Evolutionary conservation across 2,113 vertebrate species (phyloP).

Genomic region (Rhea americana): DNA sequence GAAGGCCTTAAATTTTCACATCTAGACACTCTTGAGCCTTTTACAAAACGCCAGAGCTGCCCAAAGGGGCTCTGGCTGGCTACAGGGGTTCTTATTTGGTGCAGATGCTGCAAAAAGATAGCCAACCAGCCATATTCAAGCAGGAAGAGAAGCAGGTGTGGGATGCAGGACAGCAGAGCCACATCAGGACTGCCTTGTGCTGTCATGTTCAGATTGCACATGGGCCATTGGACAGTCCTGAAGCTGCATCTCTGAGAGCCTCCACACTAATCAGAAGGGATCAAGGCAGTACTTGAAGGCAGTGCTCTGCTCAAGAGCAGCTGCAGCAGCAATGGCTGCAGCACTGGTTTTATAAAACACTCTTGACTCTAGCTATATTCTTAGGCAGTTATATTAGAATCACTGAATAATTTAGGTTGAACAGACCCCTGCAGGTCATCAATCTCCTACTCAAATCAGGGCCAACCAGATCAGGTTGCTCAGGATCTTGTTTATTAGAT

Average conservation of each 20-base stretch:
- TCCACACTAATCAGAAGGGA: not conserved
- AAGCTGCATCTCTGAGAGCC: not conserved
- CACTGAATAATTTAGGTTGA: not conserved
- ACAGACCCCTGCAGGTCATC: not conserved
- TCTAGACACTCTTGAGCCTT: not conserved
- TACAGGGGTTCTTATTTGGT: not conserved
- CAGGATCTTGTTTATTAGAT: not conserved
- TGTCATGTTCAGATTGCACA: not conserved
- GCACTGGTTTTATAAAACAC: not conserved
- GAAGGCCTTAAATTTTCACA: not conserved
- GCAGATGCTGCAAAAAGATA: not conserved
- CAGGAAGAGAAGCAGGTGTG: not conserved
- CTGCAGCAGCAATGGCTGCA: not conserved
- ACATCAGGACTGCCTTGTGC: not conserved
- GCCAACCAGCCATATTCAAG: not conserved
- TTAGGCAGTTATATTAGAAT: not conserved
- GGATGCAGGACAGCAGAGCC: not conserved
- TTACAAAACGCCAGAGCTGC: not conserved
- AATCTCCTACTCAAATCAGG: not conserved
- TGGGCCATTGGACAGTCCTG: not conserved
- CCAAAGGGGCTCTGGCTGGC: not conserved
- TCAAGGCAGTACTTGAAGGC: not conserved
- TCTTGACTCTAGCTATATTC: not conserved
- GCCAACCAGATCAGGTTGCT: not conserved
- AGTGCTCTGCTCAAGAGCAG: not conserved